A percentile compares a stretch with the other conserved stretches of the same genome.
Conservation (phyloP, 2,113 vertebrate genomes). For the Aegithalos caudatus region DNA sequence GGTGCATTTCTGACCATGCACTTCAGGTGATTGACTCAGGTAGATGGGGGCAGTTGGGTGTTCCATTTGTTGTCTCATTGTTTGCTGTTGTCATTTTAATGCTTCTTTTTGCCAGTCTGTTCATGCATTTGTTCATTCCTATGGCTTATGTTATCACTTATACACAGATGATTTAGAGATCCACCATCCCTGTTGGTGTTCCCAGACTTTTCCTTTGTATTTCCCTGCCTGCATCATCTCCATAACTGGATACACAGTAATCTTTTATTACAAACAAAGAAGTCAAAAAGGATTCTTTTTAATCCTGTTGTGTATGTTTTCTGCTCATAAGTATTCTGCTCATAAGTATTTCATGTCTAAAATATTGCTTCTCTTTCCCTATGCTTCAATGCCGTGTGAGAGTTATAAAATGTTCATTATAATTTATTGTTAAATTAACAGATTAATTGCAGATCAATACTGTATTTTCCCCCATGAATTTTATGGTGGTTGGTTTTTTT, state of each 20-base stretch:
- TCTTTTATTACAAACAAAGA: slow-evolving; percentile 34
- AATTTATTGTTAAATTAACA: neutral
- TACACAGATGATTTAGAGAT: slow-evolving; percentile 18
- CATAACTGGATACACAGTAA: neutral
- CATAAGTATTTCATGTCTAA: neutral
- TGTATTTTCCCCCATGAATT: neutral
- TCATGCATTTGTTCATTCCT: neutral
- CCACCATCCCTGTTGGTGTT: slow-evolving; percentile 14
- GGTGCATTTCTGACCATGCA: rapidly evolving
- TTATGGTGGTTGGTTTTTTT: too few relatives aligned
- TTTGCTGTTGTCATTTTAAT: neutral
- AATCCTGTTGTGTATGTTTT: slow-evolving; percentile 7
- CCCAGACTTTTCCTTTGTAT: slow-evolving; percentile 16
- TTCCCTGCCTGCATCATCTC: slow-evolving; percentile 13
- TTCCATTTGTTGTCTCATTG: neutral
- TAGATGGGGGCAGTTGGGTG: neutral
- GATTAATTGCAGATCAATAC: neutral
- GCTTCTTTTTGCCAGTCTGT: neutral
- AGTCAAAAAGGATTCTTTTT: slow-evolving; percentile 16
- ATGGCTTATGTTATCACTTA: slow-evolving; percentile 6
- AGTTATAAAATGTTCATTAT: neutral
- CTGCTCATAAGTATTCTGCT: neutral
- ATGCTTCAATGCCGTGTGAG: neutral
- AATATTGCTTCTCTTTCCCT: neutral
- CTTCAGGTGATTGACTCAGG: neutral